Evolutionary conservation across 2,797 vertebrate species (phyloP).

Genomic region (Petrocephalus sullivani): DNA sequence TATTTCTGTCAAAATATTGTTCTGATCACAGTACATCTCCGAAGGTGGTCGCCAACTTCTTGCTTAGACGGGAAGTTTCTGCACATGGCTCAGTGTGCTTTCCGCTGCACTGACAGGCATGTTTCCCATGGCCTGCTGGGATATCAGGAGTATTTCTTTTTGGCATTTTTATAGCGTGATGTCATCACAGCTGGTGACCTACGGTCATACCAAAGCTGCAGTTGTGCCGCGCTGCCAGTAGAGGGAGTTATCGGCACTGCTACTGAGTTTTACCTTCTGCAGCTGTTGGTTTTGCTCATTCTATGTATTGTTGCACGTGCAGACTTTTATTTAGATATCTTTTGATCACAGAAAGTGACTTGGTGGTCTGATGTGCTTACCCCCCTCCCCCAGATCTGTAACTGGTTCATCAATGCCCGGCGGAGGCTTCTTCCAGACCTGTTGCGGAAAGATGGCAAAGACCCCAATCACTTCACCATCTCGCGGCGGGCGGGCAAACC

Average conservation of each 20-base stretch:
- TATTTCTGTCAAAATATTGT: not conserved
- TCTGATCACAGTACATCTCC: not conserved
- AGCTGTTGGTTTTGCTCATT: not conserved
- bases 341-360: not conserved
- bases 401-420: slow-evolving; percentile 97
- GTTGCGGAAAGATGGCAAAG: slow-evolving; percentile 88
- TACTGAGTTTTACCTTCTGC: not conserved
- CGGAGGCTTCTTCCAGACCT: slow-evolving; percentile 87
- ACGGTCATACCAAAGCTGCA: slow-evolving; percentile 20
- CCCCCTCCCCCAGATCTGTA: slow-evolving; percentile 75
- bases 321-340: not conserved
- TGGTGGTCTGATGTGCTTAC: not conserved
- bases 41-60: not conserved
- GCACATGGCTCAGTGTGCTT: not conserved
- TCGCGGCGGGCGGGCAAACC: slow-evolving; percentile 77
- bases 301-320: not conserved
- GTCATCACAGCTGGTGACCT: slow-evolving; percentile 63
- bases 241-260: slow-evolving; percentile 33
- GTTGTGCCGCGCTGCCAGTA: slow-evolving; percentile 36
- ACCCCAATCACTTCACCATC: slow-evolving; percentile 90
- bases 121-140: slow-evolving; percentile 49
- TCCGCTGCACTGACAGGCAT: not conserved
- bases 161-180: slow-evolving; percentile 50
- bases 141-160: slow-evolving; percentile 52
- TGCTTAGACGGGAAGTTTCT: not conserved